A percentile compares a stretch with the other conserved stretches of the same genome.
phyloP scores from a whole-genome alignment of 2,888 invertebrate genomes.

The Opisthograptis luteolata region DNA sequence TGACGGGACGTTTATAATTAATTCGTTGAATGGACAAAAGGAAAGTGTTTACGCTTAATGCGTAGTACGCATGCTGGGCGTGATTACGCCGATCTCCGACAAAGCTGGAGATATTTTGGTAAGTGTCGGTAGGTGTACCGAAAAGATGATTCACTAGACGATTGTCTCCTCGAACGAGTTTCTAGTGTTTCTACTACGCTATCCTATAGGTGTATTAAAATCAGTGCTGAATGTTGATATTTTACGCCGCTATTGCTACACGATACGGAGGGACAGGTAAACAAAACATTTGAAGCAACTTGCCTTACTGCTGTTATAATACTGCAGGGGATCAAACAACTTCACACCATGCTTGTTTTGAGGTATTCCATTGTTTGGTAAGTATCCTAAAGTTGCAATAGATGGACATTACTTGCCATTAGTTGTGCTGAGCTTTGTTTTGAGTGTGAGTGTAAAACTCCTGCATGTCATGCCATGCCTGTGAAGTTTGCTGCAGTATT shows the following conservation, averaged over 20 bases:
- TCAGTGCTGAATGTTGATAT: slow-evolving; percentile 20
- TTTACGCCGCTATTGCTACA: slow-evolving; percentile 17
- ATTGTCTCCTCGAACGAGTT: slow-evolving; percentile 37
- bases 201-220: slow-evolving; percentile 25
- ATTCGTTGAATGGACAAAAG: slow-evolving; percentile 63
- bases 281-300: slow-evolving; percentile 20
- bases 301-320: neutral
- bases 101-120: slow-evolving; percentile 68
- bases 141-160: slow-evolving; percentile 71
- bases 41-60: slow-evolving; percentile 62
- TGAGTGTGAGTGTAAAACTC: no score
- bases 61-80: slow-evolving; percentile 59
- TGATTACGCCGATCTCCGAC: slow-evolving; percentile 55
- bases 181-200: slow-evolving; percentile 32
- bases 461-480: no score
- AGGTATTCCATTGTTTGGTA: neutral
- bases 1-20: slow-evolving; percentile 62
- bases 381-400: neutral
- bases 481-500: no score
- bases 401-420: no score
- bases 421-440: no score
- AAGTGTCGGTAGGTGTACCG: slow-evolving; percentile 62
- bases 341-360: neutral
- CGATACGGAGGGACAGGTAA: slow-evolving; percentile 25
- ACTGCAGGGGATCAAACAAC: neutral